Percentiles rank a stretch among this genome's conserved stretches.
Evolutionary conservation across 1,140 invertebrate genomes (phyloP).

Genomic region (Brachionus rotundiformis): DNA sequence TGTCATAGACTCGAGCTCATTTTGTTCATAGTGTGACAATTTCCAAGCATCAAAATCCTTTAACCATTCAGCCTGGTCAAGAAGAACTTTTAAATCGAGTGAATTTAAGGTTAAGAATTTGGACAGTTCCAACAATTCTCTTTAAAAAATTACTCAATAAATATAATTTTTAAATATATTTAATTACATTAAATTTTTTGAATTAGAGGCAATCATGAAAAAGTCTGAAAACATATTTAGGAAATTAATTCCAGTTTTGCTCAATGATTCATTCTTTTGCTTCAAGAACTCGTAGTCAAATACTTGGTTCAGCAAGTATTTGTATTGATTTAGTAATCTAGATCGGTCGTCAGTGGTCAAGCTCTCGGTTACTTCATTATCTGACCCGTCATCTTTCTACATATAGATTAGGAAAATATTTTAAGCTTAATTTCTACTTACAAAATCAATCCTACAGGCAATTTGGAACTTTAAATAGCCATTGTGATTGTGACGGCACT

Average conservation of each 20-base stretch:
- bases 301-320: not conserved
- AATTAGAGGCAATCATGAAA: not conserved
- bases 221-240: not conserved
- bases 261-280: not conserved
- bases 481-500: not conserved
- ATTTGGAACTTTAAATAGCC: not conserved
- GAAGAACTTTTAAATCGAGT: not conserved
- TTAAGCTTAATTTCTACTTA: too few relatives aligned
- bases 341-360: not conserved
- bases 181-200: constrained; percentile 6
- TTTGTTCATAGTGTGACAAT: not conserved
- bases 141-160: not conserved
- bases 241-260: not conserved
- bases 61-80: not conserved
- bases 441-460: not conserved
- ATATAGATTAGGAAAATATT: too few relatives aligned
- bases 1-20: not conserved
- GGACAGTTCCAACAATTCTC: not conserved
- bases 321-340: not conserved
- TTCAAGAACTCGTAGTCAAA: not conserved
- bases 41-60: not conserved
- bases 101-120: not conserved
- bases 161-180: not conserved
- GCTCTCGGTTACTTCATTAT: not conserved
- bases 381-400: not conserved